Percentiles rank a stretch among this genome's conserved stretches.
Conservation (phyloP, 2,797 vertebrate species). For the Phylloscopus collybita region DNA sequence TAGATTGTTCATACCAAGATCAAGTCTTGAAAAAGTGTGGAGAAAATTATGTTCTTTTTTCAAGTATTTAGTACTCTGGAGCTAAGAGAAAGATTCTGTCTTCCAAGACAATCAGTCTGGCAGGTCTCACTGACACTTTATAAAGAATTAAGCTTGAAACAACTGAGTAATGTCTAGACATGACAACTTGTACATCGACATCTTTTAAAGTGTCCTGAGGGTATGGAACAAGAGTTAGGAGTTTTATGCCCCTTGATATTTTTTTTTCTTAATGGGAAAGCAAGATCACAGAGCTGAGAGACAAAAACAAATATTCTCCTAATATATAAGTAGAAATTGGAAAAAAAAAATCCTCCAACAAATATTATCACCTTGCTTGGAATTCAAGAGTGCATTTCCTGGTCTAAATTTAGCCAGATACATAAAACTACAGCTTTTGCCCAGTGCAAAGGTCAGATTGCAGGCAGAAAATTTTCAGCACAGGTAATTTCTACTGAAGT, state of each 20-base stretch:
- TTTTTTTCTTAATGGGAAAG: neutral
- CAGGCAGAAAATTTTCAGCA: neutral
- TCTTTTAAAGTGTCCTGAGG: conserved; percentile 6
- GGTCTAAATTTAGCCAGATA: conserved; percentile 16
- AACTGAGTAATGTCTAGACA: conserved; percentile 34
- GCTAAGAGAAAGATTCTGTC: neutral
- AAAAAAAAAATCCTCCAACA: neutral
- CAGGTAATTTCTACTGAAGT: neutral
- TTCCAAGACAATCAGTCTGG: neutral
- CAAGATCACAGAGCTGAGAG: neutral
- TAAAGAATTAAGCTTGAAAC: conserved; percentile 13
- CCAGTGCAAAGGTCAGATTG: neutral
- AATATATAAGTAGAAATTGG: neutral
- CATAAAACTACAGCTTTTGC: neutral
- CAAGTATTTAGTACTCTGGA: neutral
- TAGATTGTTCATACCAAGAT: neutral
- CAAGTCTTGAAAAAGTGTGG: neutral
- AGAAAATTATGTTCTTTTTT: neutral
- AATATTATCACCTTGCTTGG: neutral
- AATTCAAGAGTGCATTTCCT: neutral
- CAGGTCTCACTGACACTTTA: neutral
- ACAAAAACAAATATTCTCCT: neutral
- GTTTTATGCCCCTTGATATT: neutral
- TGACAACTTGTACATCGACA: neutral
- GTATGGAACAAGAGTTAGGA: neutral